Evolutionary conservation across 2,888 invertebrate genomes (phyloP), one percentile per base, ranked within the genome.

Genomic region (Patella ulyssiponensis): DNA sequence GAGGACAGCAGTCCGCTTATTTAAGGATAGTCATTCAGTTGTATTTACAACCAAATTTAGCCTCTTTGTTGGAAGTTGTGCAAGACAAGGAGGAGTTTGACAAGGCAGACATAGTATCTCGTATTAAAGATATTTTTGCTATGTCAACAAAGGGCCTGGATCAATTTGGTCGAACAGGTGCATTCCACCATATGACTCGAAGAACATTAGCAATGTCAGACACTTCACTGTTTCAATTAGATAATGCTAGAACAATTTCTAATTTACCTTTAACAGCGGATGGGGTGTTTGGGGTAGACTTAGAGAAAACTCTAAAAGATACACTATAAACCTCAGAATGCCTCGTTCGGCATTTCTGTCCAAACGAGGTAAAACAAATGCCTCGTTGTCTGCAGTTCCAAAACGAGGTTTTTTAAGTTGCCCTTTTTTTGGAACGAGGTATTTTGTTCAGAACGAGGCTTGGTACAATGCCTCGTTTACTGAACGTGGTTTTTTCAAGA

Each of bases 211-310:
- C 64, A 11, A 64, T 64, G 64, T 64, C 64, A 23, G 64, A 64
- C 64, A 23, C 64, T 64, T n/a, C 64, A 9, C 20, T 64, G 23
- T 64, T 23, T 23, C 20, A 64, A 64, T 23, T 23, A 15, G 64
- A 64, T 64, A 23, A 23, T n/a, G 64, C 64, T 3, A 64, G 64
- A 64, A 11, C 20, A 20, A 23, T 64, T 3, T 64, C 64, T 11
- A 64, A 64, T 64, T 20, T 64, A 64, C 64, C 64, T 64, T 64
- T 64, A 14, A 23, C 64, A 64, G 64, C 11, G 4, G 14, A 78
- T 4, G 80, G 79, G 11, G 77, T 83, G 5, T 82, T 80, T 69
- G 80, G 79, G 17, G 64, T 71, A 23, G 80, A 75, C 2, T 52
- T 82, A 15, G 64, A 81, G 23, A 58, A 73, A 1, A 79, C 74